phyloP scores from a whole-genome alignment of 1,140 invertebrate species.

The Leptinotarsa texana region DNA sequence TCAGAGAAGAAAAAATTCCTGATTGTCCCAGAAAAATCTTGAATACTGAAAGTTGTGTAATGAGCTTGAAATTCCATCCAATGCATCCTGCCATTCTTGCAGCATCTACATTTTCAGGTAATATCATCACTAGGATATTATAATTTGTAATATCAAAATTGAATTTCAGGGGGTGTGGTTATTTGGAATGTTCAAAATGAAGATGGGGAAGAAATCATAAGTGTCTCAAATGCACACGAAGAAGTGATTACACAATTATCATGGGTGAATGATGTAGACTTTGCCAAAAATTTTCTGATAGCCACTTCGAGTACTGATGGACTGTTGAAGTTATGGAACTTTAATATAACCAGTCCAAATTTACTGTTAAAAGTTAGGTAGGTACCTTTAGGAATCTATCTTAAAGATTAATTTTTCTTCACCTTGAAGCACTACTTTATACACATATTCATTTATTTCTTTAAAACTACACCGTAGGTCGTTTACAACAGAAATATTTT shows the following conservation, averaged over 20 bases:
- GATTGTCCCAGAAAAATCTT: constrained; percentile 41
- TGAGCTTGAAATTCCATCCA: constrained; percentile 46
- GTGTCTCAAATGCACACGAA: constrained; percentile 43
- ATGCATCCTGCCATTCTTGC: constrained; percentile 43
- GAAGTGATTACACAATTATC: constrained; percentile 46
- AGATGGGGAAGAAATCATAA: constrained; percentile 43
- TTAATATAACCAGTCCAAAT: constrained; percentile 32
- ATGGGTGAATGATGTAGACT: constrained; percentile 48
- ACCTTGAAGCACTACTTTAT: no score
- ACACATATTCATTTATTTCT: no score
- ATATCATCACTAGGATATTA: neutral
- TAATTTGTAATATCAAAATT: neutral
- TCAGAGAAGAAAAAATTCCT: constrained; percentile 42
- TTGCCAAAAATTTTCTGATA: constrained; percentile 40
- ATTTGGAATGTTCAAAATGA: constrained; percentile 51
- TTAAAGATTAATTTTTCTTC: neutral
- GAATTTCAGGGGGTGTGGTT: constrained; percentile 44
- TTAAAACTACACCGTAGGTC: no score
- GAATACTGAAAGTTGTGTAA: constrained; percentile 46
- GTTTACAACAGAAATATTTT: no score
- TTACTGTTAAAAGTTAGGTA: constrained; percentile 46
- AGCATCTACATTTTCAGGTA: constrained; percentile 49
- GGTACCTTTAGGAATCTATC: constrained; percentile 10
- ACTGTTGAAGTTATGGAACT: constrained; percentile 48
- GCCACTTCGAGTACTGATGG: constrained; percentile 51